phyloP scores from a whole-genome alignment of 2,888 invertebrate species.

The Tiphia femorata region DNA sequence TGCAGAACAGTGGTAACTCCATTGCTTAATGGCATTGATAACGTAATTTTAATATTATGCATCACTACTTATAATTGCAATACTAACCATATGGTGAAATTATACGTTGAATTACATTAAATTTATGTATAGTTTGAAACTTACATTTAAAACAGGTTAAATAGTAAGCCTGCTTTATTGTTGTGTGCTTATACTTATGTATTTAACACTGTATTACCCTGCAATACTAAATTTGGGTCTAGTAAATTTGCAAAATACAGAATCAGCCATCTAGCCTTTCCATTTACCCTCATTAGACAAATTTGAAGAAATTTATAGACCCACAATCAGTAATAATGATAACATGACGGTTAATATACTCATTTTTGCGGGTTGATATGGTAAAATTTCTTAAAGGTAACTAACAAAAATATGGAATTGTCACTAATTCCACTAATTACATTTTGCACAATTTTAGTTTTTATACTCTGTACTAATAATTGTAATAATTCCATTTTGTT shows the following conservation, averaged over 20 bases:
- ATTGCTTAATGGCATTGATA: constrained; percentile 27
- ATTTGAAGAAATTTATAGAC: too few species aligned
- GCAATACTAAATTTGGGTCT: background rate
- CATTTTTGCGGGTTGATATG: too few species aligned
- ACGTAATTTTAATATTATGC: constrained; percentile 1
- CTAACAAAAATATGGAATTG: background rate
- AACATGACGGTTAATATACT: too few species aligned
- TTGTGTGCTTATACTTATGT: background rate
- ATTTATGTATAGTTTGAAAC: too few species aligned
- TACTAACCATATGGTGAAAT: constrained; percentile 5
- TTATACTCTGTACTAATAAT: background rate
- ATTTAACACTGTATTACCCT: background rate
- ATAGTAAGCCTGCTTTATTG: too few species aligned
- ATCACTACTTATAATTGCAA: constrained; percentile 3
- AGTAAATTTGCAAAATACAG: too few species aligned
- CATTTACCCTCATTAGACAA: too few species aligned
- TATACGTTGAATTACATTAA: background rate
- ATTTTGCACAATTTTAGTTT: background rate
- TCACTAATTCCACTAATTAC: background rate
- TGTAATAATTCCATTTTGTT: background rate
- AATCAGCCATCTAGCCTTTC: too few species aligned
- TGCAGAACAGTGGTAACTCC: constrained; percentile 28
- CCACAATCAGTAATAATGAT: background rate
- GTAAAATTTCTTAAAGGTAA: too few species aligned
- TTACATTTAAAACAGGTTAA: too few species aligned